Evolutionary conservation across 2,113 vertebrate genomes (phyloP).

Genomic region (Meleagris gallopavo): DNA sequence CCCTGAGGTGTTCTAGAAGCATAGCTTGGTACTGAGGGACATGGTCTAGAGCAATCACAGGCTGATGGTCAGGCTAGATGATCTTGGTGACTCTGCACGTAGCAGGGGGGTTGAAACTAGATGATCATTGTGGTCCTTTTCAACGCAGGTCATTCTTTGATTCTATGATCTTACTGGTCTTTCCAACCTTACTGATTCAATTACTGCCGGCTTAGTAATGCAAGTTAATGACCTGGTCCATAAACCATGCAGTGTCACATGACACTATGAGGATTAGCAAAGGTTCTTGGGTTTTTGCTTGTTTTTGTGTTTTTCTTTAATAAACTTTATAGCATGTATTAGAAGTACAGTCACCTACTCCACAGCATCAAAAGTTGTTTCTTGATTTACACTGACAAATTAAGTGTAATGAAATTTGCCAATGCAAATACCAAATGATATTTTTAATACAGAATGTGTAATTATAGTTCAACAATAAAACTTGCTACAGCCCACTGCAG

Average conservation of each 20-base stretch:
- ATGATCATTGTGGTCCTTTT: too few species aligned
- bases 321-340: neutral
- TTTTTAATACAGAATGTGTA: neutral
- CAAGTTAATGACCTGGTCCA: neutral
- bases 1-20: too few species aligned
- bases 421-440: neutral
- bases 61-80: too few species aligned
- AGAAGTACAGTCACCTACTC: neutral
- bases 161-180: too few species aligned
- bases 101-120: too few species aligned
- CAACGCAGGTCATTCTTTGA: too few species aligned
- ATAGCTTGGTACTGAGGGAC: too few species aligned
- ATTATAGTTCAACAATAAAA: neutral
- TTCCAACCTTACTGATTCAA: too few species aligned
- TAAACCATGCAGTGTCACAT: rapidly evolving
- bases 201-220: neutral
- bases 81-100: too few species aligned
- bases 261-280: neutral
- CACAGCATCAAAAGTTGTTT: neutral
- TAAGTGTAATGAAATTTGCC: neutral
- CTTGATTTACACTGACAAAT: neutral
- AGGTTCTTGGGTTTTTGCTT: neutral
- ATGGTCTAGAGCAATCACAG: too few species aligned
- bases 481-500: neutral
- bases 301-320: neutral